Base-by-base conservation (phyloP, 2,113 vertebrate species). In the Bettongia penicillata region DNA sequence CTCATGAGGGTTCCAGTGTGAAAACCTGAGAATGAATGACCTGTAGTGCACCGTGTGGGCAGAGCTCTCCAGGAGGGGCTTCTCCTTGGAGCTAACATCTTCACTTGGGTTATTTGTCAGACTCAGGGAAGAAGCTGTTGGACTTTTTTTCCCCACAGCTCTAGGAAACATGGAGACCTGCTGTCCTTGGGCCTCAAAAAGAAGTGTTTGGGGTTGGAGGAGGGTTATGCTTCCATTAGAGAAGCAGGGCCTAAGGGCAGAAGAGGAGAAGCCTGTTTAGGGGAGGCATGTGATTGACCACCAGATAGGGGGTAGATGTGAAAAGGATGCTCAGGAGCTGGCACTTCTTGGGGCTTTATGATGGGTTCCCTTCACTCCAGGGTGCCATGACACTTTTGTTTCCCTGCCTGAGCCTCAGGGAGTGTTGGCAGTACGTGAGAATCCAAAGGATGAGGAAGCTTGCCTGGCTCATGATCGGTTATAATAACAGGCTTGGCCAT, bases 41-140 rank as follows among this genome's bases (percentile, higher is more conserved):
- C 3, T 19, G 2, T 57, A 48, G 55, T 28, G 55, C 25, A 26
- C 52, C 22, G 8, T 14, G 48, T 48, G 14, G 52, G 1, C 55
- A 25, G 24, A 57, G 3, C 57, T 68, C 11, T 37, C 11, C 4
- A 68, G 57, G 31, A 12, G 12, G 31, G 31, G 3, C 11, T 37
- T 31, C 3, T 1, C 11, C 12, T 37, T 3, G 1, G 57, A 37
- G 9, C 11, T 4, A 1, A 12, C 2, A 9, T 61, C 55, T 28
- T 61, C 53, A 61, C 26, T 68, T 37, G 12, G 57, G 11, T 68
- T 68, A 31, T 68, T 68, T 4, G 28, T 28, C 28, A 16, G 28
- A 3, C 57, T 10, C 11, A 14, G 28, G 16, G 4, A 14, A 77
- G 37, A 77, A 22, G 68, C 37, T 43, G 37, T 16, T n/a, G 37